A percentile compares a stretch with the other conserved stretches of the same genome.
These are phyloP conservation scores for Holothuria leucospilota DNA, from an alignment of 53 echinoderm and acorn worm genomes.

Conservation along the genomic window DNA sequence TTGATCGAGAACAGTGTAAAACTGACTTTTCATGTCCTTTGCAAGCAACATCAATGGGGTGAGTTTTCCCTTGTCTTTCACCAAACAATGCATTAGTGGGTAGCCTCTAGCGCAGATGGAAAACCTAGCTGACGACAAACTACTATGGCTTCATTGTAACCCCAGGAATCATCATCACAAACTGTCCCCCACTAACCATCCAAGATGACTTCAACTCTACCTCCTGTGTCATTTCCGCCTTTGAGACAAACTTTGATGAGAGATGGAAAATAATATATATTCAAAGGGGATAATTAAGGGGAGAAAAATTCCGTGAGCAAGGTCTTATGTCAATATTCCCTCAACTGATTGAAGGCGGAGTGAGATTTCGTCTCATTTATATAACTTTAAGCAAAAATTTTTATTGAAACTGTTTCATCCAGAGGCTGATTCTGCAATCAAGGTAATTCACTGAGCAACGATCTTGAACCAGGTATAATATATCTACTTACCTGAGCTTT, in stretches of 20 bases:
- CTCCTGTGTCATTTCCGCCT: background rate
- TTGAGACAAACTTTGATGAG: background rate
- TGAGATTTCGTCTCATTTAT: no score
- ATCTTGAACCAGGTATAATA: no score
- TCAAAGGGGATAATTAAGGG: no score
- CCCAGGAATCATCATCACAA: constrained; percentile 40
- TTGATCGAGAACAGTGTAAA: background rate
- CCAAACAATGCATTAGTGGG: background rate
- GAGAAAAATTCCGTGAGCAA: no score
- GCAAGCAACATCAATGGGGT: background rate
- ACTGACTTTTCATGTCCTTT: constrained; percentile 13
- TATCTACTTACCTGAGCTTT: no score
- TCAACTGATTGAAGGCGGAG: no score
- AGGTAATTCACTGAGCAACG: no score
- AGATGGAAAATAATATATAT: no score
- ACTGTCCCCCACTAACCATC: constrained; percentile 42
- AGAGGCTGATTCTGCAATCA: no score
- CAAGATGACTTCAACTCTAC: constrained; percentile 39
- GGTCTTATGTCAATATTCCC: no score
- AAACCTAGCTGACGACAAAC: constrained; percentile 46
- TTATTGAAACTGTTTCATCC: no score
- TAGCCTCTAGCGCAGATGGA: background rate
- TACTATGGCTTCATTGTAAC: constrained; percentile 4
- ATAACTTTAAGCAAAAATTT: no score
- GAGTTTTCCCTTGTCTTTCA: background rate